Base-by-base conservation (phyloP, 2,113 vertebrate species). In the Callaeas wilsoni region DNA sequence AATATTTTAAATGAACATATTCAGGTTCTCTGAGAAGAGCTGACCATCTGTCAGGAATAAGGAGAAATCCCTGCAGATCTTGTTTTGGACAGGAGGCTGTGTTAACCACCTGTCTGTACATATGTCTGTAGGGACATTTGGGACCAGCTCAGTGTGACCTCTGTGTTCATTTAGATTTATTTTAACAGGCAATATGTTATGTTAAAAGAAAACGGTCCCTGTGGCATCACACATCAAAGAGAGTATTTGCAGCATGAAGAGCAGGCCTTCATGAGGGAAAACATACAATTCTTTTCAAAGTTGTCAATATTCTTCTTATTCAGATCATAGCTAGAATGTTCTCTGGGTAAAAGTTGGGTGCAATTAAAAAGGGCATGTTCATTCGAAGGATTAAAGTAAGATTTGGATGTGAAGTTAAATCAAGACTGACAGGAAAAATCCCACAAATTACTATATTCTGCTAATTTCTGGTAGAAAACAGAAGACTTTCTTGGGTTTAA, bases 141-240 rank as follows among this genome's bases (percentile, higher is more conserved):
- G 89, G 90, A 95, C 89, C 42, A 95, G 64, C 69, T 88, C 79
- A 73, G 46, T 85, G 68, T 87, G 90, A 90, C 88, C 77, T 83
- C 90, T 26, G 4, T 92, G 93, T 91, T 95, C 84, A 91, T 93
- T 94, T 63, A 92, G 64, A 96, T 97, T 97, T 94, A 96, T 96
- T 96, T 93, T 91, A 97, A 96, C 92, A 91, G 79, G 27, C 93
- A 96, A 78, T 73, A 78, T 60, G 26, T 77, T 85, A 71, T 50
- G 86, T 69, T 91, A 69, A 94, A 94, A 86, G 60, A 94, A 95
- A 95, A 94, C 47, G 33, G 33, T 92, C 88, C 85, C 90, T 91
- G 87, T 89, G 90, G 92, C 57, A 84, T 77, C 59, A 87, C 67
- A 68, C 64, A 56, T 93, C 84, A 96, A 93, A 90, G 81, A 83